Evolutionary conservation across 2,888 invertebrate species (phyloP), one percentile per base, ranked within the genome.

Genomic region (Ischnus inquisitorius): DNA sequence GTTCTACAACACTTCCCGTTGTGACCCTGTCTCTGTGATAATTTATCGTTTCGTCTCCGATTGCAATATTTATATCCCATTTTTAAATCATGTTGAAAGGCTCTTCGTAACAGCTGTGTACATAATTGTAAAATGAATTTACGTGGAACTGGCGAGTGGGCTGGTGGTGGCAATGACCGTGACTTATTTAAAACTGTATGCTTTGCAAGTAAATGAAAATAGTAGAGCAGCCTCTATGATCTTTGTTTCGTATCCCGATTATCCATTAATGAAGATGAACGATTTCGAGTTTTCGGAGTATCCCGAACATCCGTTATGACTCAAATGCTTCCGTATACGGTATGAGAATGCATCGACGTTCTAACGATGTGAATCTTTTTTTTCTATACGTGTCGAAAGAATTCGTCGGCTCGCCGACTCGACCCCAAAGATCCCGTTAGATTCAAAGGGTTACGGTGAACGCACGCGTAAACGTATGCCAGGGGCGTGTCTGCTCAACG

Each of bases 381-480:
- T n/a, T 6, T 71, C 5, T 71, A 16, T 54, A 71, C 51, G 51
- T 64, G 48, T 25, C 43, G 39, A 22, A 71, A 46, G 54, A 71
- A 71, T 71, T 71, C 25, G 10, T 65, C 54, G 79, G 69, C 78
- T 71, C 78, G 78, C 54, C 65, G 79, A 71, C 19, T 71, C 48
- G 12, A 41, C 25, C 51, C n/a, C 28, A 51, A 12, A 64, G 16
- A 68, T 71, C 67, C 65, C 77, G 64, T 72, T 65, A 67, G 3
- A 60, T 77, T 64, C 54, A 22, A 77, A 79, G 77, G 28, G 83
- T 83, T 79, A 60, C 74, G 62, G 64, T 65, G 12, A 67, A 76
- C 67, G 65, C 76, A 76, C 67, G 76, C 76, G 76, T 67, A 67
- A 48, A 51, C 48, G 19, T 39, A 22, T 19, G 16, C 19, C 76